Base-by-base conservation (phyloP, 2,888 invertebrate genomes). In the Caenorhabditis sulstoni region DNA sequence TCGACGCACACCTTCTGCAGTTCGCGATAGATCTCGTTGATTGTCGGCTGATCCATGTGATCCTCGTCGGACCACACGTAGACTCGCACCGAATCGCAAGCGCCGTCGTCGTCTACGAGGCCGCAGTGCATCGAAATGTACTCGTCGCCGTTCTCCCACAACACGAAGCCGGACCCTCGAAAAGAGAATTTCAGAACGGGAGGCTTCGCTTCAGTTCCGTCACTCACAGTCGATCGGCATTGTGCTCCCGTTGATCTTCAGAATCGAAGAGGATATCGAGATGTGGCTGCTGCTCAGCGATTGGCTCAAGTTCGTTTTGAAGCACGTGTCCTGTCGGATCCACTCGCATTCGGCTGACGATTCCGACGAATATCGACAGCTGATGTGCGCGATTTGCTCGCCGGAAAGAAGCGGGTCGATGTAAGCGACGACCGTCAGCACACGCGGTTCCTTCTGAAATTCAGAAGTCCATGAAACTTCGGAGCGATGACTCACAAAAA, bases 61-160 rank as follows among this genome's bases (percentile, higher is more conserved):
- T 86, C 86, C 65, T 86, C 86, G 73, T 85, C 86, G 11, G 86
- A 86, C 86, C 86, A 86, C 14, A 86, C 86, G 65, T 86, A 86
- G 16, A 86, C 81, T 55, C 85, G 79, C 44, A 82, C 75, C 1
- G 68, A 68, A 57, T 84, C 86, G 52, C 86, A 86, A 11, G 77
- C 83, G n/a, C 86, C 86, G 45, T 86, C 86, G 41, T 84, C 85
- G 62, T 81, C 85, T 0, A 85, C 78, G 23, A 71, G 45, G 8
- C 80, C 76, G 52, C 86, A 86, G 20, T 83, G 67, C 77, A 86
- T 80, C 12, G 82, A 82, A 50, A 86, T 85, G 67, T 83, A 86
- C 52, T 86, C 86, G 52, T 86, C 86, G 0, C 86, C 86, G 61
- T 86, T 86, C 62, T 86, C 83, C 86, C 86, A 86, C 2, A 86